phyloP scores from a whole-genome alignment of 2,113 vertebrate species.

The Puma concolor region DNA sequence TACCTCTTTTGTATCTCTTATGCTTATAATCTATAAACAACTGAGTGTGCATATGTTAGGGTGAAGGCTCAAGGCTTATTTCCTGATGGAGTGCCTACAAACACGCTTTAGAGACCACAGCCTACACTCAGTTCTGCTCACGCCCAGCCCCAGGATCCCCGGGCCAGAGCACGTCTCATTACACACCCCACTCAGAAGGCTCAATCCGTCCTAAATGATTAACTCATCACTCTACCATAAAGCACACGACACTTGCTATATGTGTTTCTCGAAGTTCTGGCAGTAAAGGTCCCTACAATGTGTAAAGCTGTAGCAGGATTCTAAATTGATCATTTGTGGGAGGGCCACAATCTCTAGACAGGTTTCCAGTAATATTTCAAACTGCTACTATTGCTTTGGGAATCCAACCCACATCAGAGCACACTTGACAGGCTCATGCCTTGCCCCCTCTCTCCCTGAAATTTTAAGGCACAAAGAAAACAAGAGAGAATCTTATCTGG shows the following conservation, averaged over 20 bases:
- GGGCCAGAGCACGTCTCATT: no score
- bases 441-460: background rate
- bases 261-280: background rate
- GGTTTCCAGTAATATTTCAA: background rate
- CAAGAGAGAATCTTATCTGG: background rate
- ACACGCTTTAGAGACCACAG: background rate
- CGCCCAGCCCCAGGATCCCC: background rate
- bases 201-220: fast-evolving
- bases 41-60: fast-evolving
- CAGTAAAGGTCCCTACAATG: fast-evolving
- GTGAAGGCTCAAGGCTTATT: background rate
- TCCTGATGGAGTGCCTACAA: background rate
- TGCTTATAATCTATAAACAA: background rate
- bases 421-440: background rate
- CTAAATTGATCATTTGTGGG: background rate
- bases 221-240: no score
- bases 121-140: background rate
- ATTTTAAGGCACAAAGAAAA: background rate
- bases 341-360: fast-evolving
- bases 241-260: background rate
- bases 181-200: background rate
- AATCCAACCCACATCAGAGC: background rate
- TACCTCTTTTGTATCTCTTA: background rate
- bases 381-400: background rate
- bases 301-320: background rate